These are phyloP conservation scores for Uria aalge DNA, from an alignment of 2,113 vertebrate species.

Conservation along the genomic window DNA sequence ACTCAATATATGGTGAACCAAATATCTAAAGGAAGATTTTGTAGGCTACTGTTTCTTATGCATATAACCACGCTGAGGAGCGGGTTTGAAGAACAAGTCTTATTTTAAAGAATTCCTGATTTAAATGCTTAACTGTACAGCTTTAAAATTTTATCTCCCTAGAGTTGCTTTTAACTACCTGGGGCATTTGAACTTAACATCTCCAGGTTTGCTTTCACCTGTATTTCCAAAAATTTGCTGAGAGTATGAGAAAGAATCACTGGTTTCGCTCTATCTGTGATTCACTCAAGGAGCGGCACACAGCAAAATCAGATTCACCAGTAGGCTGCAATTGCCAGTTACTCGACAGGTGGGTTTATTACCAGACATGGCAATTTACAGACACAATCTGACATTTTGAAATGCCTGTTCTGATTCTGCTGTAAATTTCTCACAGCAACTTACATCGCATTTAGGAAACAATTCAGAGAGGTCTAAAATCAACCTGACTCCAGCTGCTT, in stretches of 20 bases:
- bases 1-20: not conserved
- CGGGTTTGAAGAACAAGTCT: not conserved
- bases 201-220: not conserved
- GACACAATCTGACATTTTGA: constrained; percentile 30
- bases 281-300: not conserved
- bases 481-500: constrained; percentile 46
- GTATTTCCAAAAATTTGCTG: not conserved
- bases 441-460: constrained; percentile 43
- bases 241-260: not conserved
- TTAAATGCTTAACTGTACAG: not conserved
- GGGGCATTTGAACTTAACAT: not conserved
- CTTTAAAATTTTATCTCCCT: not conserved
- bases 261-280: not conserved
- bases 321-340: not conserved
- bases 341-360: constrained; percentile 38
- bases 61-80: not conserved
- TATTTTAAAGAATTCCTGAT: not conserved
- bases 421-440: constrained; percentile 48
- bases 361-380: constrained; percentile 20
- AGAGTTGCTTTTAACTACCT: not conserved
- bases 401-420: constrained; percentile 26
- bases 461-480: constrained; percentile 54
- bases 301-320: constrained; percentile 24
- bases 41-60: not conserved
- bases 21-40: not conserved